Base-by-base conservation (phyloP, 2,113 vertebrate genomes). In the Vidua macroura region DNA sequence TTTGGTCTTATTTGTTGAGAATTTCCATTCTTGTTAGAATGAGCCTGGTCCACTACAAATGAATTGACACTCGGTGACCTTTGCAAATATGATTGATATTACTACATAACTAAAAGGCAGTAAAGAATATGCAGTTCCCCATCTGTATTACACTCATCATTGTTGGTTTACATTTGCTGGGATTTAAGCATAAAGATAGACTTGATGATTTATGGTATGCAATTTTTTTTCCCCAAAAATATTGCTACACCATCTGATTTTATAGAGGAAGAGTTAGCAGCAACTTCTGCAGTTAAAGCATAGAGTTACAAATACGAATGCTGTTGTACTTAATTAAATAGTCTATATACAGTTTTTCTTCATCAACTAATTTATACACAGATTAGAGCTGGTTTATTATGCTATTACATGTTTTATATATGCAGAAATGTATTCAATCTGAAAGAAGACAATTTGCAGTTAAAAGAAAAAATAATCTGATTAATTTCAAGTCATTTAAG, bases 191-290 rank as follows among this genome's bases (percentile, higher is more conserved):
- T 44, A 52, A 92, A 95, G 21, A 63, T 3, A 78, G 24, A 55
- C 3, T 6, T 52, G 21, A 55, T 35, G 16, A 72, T 23, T 68
- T 75, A 55, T 75, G 24, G 27, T 28, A 48, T 10, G 58, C 30
- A 89, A 33, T 6, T 44, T 23, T 16, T 16, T 9, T 2, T 6
- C 5, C 18, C 7, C 0, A 0, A 8, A 73, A 73, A 59, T 31
- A 70, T 28, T 63, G 27, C 27, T 82, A 43, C 9, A 49, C 67
- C 27, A 64, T 87, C 48, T 64, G 37, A 84, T 82, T 87, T 89
- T 82, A 39, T 30, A 75, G 33, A 17, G 10, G 14, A 91, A 70
- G 39, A 46, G 59, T 9, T 78, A 48, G 60, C 66, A 83, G 56
- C 33, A 63, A 53, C 37, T 68, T 60, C 44, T 60, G 10, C 30